Conservation (phyloP, 2,113 vertebrate genomes). For the Chamaetylas fuelleborni region DNA sequence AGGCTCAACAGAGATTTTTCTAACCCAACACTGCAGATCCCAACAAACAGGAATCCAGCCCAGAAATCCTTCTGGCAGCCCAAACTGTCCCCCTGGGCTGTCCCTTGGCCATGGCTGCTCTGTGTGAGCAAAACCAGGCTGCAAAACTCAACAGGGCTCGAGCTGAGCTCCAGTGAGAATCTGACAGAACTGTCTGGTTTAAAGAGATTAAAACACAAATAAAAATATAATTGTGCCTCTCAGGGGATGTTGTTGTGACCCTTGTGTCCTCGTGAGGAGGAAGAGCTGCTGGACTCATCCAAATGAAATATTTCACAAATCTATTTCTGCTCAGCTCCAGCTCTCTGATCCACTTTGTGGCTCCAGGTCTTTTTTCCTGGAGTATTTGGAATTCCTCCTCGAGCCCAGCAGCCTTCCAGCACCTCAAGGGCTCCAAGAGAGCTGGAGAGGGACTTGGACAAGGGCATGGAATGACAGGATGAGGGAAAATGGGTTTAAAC, state of each 20-base stretch:
- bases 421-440: too few species aligned
- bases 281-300: not conserved
- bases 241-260: not conserved
- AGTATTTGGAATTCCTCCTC: not conserved
- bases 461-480: not conserved
- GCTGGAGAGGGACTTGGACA: too few species aligned
- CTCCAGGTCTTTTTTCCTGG: not conserved
- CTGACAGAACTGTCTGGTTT: not conserved
- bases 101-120: not conserved
- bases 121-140: not conserved
- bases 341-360: not conserved
- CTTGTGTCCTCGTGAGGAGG: not conserved
- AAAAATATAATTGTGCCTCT: not conserved
- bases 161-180: not conserved
- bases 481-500: not conserved
- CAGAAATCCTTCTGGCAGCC: constrained; percentile 9
- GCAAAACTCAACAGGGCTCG: not conserved
- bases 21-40: not conserved
- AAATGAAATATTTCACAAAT: not conserved
- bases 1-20: constrained; percentile 15
- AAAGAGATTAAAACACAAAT: not conserved
- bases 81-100: not conserved
- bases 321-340: not conserved
- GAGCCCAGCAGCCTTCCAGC: not conserved
- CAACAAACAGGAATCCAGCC: not conserved